Evolutionary conservation across 1,140 invertebrate genomes (phyloP), one percentile per base, ranked within the genome.

Genomic region (Lycorma delicatula): DNA sequence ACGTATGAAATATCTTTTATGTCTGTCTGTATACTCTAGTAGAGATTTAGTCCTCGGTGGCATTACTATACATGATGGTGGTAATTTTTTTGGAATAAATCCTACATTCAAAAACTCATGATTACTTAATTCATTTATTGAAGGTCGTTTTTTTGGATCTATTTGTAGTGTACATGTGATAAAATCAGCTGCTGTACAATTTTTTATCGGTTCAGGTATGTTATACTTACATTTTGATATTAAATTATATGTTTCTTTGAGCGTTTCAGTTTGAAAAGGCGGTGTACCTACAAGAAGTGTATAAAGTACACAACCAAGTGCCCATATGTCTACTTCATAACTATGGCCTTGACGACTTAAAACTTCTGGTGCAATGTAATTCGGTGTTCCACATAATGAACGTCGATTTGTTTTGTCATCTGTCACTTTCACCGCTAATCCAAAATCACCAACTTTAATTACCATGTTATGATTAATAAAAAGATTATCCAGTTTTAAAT

Each of bases 371-470:
- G 85, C 84, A 61, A 87, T 85, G 67, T 87, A 87, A 67, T 87
- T 87, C 6, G 85, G 85, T 13, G 85, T 87, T 25, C 84, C 84
- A 75, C 84, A 87, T 29, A 87, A 72, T 23, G 81, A 55, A 48
- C 12, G 52, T 27, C 25, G 6, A 48, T 58, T 49, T 1, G 49
- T 31, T n/a, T 46, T 27, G 5, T 25, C 13, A 47, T 23, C 22
- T 22, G 38, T 31, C 22, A 56, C 52, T 18, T 22, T 25, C 29
- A 28, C 26, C 4, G 86, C 86, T 20, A 89, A 68, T 7, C 86
- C 86, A 72, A 89, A 88, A 67, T 88, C 86, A 26, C 85, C 86
- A 60, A 88, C 81, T 71, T 89, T 88, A 7, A 87, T 74, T 50
- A 80, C 76, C 79, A 88, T 83, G 28, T 81, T 75, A 53, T 84